A percentile compares a stretch with the other conserved stretches of the same genome.
phyloP scores from a whole-genome alignment of 2,113 vertebrate genomes.

The Rissa tridactyla region DNA sequence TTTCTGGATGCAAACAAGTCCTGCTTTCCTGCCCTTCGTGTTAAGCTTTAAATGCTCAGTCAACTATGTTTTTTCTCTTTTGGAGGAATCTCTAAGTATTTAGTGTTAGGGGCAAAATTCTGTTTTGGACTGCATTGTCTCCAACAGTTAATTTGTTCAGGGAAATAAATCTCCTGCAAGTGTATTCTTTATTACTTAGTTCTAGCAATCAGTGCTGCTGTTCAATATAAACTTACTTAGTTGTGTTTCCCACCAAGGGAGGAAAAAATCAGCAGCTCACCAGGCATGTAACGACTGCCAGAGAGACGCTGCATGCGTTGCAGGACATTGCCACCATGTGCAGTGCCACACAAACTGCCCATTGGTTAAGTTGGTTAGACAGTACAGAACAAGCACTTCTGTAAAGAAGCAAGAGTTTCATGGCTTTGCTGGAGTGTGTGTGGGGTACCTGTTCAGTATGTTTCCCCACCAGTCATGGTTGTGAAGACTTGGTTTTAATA shows the following conservation, averaged over 20 bases:
- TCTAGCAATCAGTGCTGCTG: background rate
- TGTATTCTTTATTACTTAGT: background rate
- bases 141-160: background rate
- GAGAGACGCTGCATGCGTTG: background rate
- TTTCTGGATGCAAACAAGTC: background rate
- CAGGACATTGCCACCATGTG: rapidly evolving
- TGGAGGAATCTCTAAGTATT: background rate
- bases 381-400: background rate
- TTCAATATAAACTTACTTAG: background rate
- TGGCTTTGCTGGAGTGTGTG: background rate
- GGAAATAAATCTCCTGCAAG: background rate
- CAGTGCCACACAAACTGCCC: background rate
- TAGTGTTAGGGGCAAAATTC: background rate
- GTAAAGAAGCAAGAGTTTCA: background rate
- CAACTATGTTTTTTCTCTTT: background rate
- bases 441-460: background rate
- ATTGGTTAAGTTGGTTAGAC: background rate
- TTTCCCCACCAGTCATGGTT: background rate
- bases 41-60: background rate
- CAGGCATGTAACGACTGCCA: rapidly evolving
- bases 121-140: background rate
- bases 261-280: background rate
- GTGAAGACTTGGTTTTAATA: background rate
- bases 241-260: background rate
- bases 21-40: background rate